Evolutionary conservation across 2,888 invertebrate species (phyloP).

Genomic region (Cancer borealis): DNA sequence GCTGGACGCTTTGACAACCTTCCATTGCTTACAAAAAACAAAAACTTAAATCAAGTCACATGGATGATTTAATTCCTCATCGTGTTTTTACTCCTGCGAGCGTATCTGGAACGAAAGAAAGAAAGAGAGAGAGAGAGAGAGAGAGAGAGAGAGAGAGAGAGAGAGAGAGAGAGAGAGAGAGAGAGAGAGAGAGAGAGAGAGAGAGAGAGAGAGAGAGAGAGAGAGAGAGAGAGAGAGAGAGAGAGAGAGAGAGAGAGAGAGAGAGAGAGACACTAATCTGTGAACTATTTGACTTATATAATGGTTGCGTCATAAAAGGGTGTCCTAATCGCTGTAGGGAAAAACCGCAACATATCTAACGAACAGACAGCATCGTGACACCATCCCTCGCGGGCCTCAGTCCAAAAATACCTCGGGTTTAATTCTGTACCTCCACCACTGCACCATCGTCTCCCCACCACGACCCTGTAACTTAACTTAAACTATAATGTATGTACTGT

Average conservation of each 20-base stretch:
- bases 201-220: conserved; percentile 8
- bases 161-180: conserved; percentile 21
- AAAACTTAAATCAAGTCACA: too few relatives aligned
- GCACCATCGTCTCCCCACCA: neutral
- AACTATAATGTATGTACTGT: neutral
- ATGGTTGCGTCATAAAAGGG: neutral
- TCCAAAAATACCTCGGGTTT: conserved; percentile 32
- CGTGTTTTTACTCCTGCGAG: too few relatives aligned
- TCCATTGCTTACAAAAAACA: too few relatives aligned
- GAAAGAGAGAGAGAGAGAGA: neutral
- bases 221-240: neutral
- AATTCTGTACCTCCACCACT: conserved; percentile 26
- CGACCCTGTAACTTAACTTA: neutral
- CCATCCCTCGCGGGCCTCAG: neutral
- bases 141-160: neutral
- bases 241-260: conserved; percentile 11
- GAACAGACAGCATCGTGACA: conserved; percentile 6
- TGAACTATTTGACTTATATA: neutral
- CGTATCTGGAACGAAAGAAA: neutral
- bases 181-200: conserved; percentile 24
- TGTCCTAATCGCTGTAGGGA: neutral
- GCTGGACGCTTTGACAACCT: too few relatives aligned
- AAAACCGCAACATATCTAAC: neutral
- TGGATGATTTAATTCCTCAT: too few relatives aligned
- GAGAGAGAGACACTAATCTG: neutral